Percentiles rank a stretch among this genome's conserved stretches.
Conservation (phyloP, 2,888 invertebrate genomes). For the Pharmacophagus antenor region DNA sequence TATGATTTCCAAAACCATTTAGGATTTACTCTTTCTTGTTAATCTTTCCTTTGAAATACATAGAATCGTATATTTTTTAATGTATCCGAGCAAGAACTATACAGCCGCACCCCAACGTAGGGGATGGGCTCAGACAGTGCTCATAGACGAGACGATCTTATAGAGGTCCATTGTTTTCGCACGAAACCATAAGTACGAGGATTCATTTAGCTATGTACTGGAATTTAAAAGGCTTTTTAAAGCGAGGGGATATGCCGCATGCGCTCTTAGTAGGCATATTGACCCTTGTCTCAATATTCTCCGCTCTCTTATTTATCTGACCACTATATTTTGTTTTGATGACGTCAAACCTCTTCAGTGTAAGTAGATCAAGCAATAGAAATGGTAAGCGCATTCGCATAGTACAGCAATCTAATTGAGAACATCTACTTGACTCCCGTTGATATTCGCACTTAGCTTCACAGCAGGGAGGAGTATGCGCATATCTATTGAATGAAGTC, state of each 20-base stretch:
- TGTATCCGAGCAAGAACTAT: neutral
- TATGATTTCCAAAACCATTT: no score
- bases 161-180: slow-evolving; percentile 6
- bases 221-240: no score
- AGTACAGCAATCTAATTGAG: slow-evolving; percentile 22
- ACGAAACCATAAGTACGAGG: neutral
- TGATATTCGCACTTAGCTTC: slow-evolving; percentile 23
- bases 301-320: no score
- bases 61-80: neutral
- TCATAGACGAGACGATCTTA: slow-evolving; percentile 10
- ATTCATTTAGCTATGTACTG: neutral
- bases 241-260: neutral
- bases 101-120: neutral
- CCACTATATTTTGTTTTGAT: neutral
- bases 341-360: slow-evolving; percentile 7
- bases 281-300: neutral
- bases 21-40: neutral
- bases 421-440: slow-evolving; percentile 24
- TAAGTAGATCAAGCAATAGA: slow-evolving; percentile 15
- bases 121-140: slow-evolving; percentile 3
- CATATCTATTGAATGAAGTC: neutral
- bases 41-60: neutral
- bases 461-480: slow-evolving; percentile 9
- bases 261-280: neutral
- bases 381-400: slow-evolving; percentile 16